Conservation (phyloP, 2,888 invertebrate species). For the Torymus aiolomorphi region DNA sequence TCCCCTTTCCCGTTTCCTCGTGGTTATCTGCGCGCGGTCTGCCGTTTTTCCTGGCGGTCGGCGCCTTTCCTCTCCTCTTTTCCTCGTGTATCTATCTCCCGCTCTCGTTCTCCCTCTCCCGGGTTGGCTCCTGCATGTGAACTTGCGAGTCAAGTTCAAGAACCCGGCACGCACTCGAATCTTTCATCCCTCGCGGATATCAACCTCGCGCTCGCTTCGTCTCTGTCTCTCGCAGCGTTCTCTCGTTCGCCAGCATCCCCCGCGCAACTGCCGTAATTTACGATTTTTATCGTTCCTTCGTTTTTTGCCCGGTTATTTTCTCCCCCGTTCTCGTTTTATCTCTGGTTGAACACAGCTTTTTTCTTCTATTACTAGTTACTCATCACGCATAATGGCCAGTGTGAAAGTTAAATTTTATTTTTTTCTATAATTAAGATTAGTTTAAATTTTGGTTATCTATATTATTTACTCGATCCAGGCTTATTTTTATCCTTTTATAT, state of each 20-base stretch:
- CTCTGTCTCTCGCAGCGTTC: neutral
- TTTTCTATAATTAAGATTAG: no score
- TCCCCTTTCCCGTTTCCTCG: neutral
- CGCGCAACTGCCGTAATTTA: constrained; percentile 6
- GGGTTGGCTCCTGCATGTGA: neutral
- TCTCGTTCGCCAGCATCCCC: neutral
- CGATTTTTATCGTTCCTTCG: neutral
- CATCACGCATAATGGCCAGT: no score
- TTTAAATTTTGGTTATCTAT: no score
- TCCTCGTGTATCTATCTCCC: neutral
- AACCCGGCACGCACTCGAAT: constrained; percentile 35
- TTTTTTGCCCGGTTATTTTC: neutral
- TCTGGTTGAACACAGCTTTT: no score
- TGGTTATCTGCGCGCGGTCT: neutral
- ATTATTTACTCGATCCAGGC: no score
- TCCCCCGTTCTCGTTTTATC: neutral
- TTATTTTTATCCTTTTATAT: no score
- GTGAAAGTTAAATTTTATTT: no score
- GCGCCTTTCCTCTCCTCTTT: constrained; percentile 4
- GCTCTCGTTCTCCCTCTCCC: no score
- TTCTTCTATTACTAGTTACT: no score
- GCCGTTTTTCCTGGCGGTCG: neutral
- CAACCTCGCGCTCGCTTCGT: constrained; percentile 9
- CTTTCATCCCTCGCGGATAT: constrained; percentile 27
- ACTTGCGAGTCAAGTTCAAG: constrained; percentile 51